A percentile compares a stretch with the other conserved stretches of the same genome.
These are phyloP conservation scores for Macrochelys suwanniensis DNA, from an alignment of 2,797 vertebrate species.

Conservation along the genomic window DNA sequence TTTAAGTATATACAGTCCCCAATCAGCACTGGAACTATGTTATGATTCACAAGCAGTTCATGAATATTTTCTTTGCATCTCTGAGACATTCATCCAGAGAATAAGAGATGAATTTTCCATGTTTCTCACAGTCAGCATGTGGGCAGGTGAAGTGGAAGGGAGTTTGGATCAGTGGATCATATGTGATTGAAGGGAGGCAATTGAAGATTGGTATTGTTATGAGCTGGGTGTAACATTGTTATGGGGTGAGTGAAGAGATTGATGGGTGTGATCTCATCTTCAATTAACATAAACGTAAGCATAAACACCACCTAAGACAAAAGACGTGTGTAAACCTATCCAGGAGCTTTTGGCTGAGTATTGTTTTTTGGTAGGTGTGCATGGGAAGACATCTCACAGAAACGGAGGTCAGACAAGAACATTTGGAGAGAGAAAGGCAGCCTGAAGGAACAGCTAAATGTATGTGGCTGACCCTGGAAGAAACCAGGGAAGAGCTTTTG, in stretches of 20 bases:
- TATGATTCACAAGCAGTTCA: neutral
- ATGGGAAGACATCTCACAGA: neutral
- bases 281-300: no score
- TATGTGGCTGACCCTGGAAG: neutral
- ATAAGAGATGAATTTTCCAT: neutral
- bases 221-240: no score
- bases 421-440: neutral
- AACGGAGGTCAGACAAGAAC: neutral
- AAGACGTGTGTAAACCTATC: neutral
- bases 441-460: neutral
- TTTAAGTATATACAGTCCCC: neutral
- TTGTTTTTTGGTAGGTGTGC: neutral
- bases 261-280: no score
- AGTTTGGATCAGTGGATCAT: neutral
- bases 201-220: no score
- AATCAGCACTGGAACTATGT: constrained; percentile 3
- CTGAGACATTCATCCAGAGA: neutral
- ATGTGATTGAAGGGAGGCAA: neutral
- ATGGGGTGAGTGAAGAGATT: no score
- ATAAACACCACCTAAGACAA: no score
- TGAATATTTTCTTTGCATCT: rapidly evolving
- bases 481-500: neutral
- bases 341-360: neutral
- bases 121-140: neutral
- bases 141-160: neutral